Base-by-base conservation (phyloP, 2,888 invertebrate species). In the Drosophila bunnanda region DNA sequence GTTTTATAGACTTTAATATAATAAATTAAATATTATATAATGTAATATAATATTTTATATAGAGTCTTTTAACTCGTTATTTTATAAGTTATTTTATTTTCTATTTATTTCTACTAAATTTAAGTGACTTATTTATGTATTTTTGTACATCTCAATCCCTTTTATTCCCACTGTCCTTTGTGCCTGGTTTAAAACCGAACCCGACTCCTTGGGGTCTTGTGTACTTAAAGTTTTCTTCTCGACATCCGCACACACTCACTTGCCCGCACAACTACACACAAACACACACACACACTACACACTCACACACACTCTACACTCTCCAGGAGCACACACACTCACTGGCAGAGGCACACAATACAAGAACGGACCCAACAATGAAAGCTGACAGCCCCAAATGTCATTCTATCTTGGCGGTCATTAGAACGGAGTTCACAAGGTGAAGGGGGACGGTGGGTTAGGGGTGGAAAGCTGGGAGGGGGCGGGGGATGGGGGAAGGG, bases 381-480 rank as follows among this genome's bases (percentile, higher is more conserved):
- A 85, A 77, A 85, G 79, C 89, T 89, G 89, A 86, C 85, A 86
- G 89, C 82, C 81, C 83, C 87, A 87, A 89, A 89, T 87, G 89
- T 89, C 89, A 87, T 89, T 89, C 87, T 82, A 89, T 87, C 89
- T 89, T 89, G 87, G 89, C 89, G 87, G 87, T 87, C 89, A 87
- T 88, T 87, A 87, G 88, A 88, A 86, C 79, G 77, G 89, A 84
- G 89, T 82, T 84, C 79, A 76, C 73, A 70, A 57, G 64, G 70
- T 56, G 36, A 52, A 25, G 43, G 52, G 61, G 17, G 15, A 30
- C 43, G 22, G 1, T 6, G 34, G 34, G 44, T 12, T 0, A 2
- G 17, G 9, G n/a, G n/a, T n/a, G n/a, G n/a, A n/a, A n/a, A n/a
- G n/a, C n/a, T n/a, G n/a, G n/a, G n/a, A n/a, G n/a, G n/a, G n/a